These are phyloP conservation scores for Catharus fuscescens DNA, from an alignment of 2,113 vertebrate species.

Conservation along the genomic window DNA sequence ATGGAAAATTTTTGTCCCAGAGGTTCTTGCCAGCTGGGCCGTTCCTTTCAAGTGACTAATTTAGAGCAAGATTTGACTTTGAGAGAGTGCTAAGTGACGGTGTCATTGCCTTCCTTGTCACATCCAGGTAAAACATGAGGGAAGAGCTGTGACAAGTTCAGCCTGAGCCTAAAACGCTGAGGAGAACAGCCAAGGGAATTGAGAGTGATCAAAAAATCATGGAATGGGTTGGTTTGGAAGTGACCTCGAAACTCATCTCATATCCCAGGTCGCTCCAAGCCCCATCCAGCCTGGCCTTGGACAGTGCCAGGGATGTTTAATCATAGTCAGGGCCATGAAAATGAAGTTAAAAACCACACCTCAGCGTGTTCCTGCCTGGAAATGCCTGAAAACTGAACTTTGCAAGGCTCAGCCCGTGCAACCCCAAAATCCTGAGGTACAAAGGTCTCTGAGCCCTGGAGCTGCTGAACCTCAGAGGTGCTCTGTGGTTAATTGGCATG, in stretches of 20 bases:
- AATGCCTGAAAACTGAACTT: neutral
- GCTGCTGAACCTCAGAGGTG: neutral
- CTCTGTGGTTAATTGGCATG: neutral
- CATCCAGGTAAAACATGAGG: neutral
- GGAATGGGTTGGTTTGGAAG: neutral
- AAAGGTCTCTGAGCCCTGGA: neutral
- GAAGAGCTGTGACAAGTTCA: neutral
- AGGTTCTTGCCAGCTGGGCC: slow-evolving; percentile 52
- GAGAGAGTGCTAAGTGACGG: neutral
- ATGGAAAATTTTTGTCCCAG: slow-evolving; percentile 70
- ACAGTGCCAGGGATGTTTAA: neutral
- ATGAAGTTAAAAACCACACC: neutral
- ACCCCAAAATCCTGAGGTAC: neutral
- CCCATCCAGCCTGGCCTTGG: neutral
- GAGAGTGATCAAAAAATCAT: neutral
- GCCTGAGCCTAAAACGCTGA: rapidly evolving
- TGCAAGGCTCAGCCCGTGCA: neutral
- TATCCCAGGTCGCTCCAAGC: neutral
- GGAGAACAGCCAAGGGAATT: neutral
- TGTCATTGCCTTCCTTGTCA: neutral
- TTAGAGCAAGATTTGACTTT: neutral
- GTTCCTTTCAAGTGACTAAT: slow-evolving; percentile 30
- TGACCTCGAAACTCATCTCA: neutral
- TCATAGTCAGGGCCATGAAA: neutral
- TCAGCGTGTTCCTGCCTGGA: rapidly evolving